Evolutionary conservation across 2,797 vertebrate species (phyloP), one percentile per base, ranked within the genome.

Genomic region (Sebastes kiyomatsui): DNA sequence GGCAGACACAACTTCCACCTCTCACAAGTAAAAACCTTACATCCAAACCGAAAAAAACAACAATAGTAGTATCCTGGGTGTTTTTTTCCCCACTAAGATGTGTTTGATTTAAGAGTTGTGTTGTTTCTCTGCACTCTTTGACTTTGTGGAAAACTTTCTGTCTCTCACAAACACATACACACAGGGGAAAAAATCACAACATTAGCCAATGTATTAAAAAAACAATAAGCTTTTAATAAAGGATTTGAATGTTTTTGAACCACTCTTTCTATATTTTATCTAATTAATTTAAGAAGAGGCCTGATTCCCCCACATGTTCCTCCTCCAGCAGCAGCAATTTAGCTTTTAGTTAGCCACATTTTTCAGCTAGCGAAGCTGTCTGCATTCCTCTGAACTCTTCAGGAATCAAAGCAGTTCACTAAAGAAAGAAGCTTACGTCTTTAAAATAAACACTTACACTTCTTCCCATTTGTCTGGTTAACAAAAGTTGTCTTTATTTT

Each of bases 301-400:
- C 83, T 60, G 76, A 25, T 79, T 7, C 0, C 14, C 90, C 88
- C 90, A 92, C 90, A 91, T 91, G 92, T 93, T 89, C 80, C 67
- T 89, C 80, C 67, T 11, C 1, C 74, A 9, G 74, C 62, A 16
- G 80, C 74, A 9, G 74, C 62, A 16, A 80, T 80, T 25, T 93
- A 94, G 93, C 92, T 93, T 1, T 16, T 64, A 10, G 87, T 91
- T 95, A 94, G 94, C 93, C 82, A 88, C 91, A 81, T 88, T 83
- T 52, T 87, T 28, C 73, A 80, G 93, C 93, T 95, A 95, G 86
- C 92, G 74, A 84, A 71, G 23, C 80, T 81, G 89, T 80, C 83
- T 78, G 77, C 82, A 85, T 84, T 84, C 78, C 75, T 30, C 7
- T 81, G 52, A 88, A 93, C 90, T 90, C 88, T 80, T 11, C 28